Evolutionary conservation across 2,113 vertebrate species (phyloP), one percentile per base, ranked within the genome.

Genomic region (Neotoma lepida): DNA sequence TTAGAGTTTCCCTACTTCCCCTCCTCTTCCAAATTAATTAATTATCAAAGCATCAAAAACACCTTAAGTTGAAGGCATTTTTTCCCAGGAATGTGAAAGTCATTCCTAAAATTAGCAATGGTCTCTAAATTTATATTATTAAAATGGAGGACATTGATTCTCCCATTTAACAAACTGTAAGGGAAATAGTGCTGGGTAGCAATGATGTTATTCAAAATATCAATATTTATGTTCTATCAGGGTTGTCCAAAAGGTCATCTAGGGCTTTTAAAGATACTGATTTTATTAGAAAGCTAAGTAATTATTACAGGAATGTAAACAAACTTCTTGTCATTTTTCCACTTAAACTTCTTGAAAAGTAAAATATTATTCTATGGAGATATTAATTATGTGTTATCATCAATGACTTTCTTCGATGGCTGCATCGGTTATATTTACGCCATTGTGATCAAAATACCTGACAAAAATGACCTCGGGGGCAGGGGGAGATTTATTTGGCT

Each of bases 91-190:
- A 87, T 56, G 24, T n/a, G 9, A 74, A 17, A 76, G 86, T 78
- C 35, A 51, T 64, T 86, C 92, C 61, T 91, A 70, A 94, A 88
- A 44, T 86, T 66, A 80, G 56, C 35, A 81, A 74, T 86, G 54
- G 24, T 56, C 44, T 89, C 17, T 93, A 82, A 92, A 94, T 92
- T 92, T 92, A 56, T 81, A 80, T 64, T 90, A 44, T 85, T 54
- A 64, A 81, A 95, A 70, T 80, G 35, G 33, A 94, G 35, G n/a
- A 58, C 26, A 88, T 12, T 24, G 44, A 92, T 88, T 91, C 41
- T 84, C 85, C 58, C 26, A n/a, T 71, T 88, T 76, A 73, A 78
- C 39, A 74, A 41, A 56, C 22, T 74, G 0, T 49, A 84, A 63
- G 68, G 46, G 71, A 66, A 74, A 92, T 78, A 89, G 20, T 92